A percentile compares a stretch with the other conserved stretches of the same genome.
phyloP scores from a whole-genome alignment of 2,888 invertebrate species.

The Eristalis intricaria region DNA sequence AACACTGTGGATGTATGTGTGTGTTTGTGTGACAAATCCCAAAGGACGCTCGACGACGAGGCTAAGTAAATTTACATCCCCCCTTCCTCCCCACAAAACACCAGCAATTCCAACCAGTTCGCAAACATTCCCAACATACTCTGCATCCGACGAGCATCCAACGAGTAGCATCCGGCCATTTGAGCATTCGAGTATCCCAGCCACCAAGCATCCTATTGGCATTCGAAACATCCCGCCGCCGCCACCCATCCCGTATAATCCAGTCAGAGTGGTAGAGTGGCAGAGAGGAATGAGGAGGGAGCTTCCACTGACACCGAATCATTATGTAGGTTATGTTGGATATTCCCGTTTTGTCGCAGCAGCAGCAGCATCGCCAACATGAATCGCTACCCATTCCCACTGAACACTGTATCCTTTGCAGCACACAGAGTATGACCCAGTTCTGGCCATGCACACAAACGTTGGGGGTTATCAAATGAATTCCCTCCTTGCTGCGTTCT shows the following conservation, averaged over 20 bases:
- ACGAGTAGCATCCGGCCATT: background rate
- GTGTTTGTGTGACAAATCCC: constrained; percentile 37
- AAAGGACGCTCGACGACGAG: constrained; percentile 33
- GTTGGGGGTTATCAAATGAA: constrained; percentile 42
- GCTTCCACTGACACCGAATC: constrained; percentile 63
- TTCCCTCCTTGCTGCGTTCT: constrained; percentile 10
- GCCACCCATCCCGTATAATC: constrained; percentile 45
- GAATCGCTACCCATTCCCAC: background rate
- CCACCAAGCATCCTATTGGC: background rate
- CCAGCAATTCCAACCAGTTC: background rate
- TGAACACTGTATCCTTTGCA: background rate
- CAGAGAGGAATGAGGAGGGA: too few species aligned
- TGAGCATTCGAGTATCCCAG: background rate
- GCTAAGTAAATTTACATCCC: constrained; percentile 57
- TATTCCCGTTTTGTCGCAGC: constrained; percentile 51
- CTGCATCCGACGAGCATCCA: background rate
- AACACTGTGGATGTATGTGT: background rate
- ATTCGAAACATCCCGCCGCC: background rate
- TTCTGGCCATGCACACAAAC: constrained; percentile 43
- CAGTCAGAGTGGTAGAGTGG: constrained; percentile 27
- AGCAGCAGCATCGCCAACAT: constrained; percentile 22
- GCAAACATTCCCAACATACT: background rate
- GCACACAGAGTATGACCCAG: constrained; percentile 55
- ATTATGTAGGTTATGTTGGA: constrained; percentile 64
- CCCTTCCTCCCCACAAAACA: background rate